phyloP scores from a whole-genome alignment of 2,888 invertebrate genomes.

The Heliothis peltigera region DNA sequence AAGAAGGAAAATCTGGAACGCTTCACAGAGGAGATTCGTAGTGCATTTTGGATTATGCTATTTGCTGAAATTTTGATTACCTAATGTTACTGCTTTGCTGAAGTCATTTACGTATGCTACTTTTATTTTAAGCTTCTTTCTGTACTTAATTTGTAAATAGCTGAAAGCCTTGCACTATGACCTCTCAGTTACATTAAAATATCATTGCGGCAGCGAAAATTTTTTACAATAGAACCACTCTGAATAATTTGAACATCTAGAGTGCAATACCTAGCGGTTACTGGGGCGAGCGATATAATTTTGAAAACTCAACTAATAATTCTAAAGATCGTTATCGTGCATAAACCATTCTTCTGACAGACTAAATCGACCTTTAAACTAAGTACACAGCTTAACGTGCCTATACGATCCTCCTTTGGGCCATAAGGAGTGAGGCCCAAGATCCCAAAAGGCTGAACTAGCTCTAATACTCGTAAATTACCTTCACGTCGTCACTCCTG shows the following conservation, averaged over 20 bases:
- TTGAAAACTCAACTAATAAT: too few relatives aligned
- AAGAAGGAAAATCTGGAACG: conserved; percentile 8
- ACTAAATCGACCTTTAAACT: conserved; percentile 16
- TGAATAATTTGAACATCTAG: conserved; percentile 14
- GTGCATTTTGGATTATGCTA: background rate
- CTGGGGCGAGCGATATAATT: too few relatives aligned
- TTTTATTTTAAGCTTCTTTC: too few relatives aligned
- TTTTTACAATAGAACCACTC: conserved; percentile 14
- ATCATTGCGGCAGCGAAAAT: conserved; percentile 14
- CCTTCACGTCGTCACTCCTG: conserved; percentile 44
- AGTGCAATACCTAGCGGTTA: background rate
- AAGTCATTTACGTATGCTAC: conserved; percentile 14
- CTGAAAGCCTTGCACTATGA: conserved; percentile 8
- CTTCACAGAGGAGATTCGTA: conserved; percentile 3
- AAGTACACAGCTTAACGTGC: conserved; percentile 15
- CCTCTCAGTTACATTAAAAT: conserved; percentile 31
- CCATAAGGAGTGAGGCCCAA: conserved; percentile 47
- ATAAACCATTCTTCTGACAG: background rate
- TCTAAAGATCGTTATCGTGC: background rate
- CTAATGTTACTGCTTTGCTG: conserved; percentile 10
- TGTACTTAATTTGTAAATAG: too few relatives aligned
- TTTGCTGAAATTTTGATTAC: conserved; percentile 6
- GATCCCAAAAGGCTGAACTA: conserved; percentile 41
- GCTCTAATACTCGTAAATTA: conserved; percentile 56
- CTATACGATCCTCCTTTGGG: conserved; percentile 30